Evolutionary conservation across 2,888 invertebrate species (phyloP).

Genomic region (Brenthis ino): DNA sequence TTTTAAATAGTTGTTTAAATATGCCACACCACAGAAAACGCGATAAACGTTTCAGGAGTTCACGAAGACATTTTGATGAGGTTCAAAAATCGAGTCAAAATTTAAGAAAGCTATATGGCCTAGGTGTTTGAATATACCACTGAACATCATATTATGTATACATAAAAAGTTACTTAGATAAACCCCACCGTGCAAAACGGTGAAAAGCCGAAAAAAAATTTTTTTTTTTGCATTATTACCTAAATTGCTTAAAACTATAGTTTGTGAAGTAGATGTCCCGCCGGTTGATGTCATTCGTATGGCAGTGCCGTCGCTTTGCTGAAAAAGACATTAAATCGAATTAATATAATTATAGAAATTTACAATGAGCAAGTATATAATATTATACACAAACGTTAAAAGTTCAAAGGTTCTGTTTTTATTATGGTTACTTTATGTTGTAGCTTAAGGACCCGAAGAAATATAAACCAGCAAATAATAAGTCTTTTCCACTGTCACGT

Average conservation of each 20-base stretch:
- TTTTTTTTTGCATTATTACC: conserved; percentile 50
- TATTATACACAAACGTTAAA: neutral
- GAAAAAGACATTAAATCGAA: conserved; percentile 29
- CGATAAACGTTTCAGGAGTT: too few relatives aligned
- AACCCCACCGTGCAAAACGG: neutral
- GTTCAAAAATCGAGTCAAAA: too few relatives aligned
- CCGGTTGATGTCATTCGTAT: conserved; percentile 66
- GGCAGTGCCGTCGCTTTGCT: conserved; percentile 70
- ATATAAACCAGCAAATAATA: too few relatives aligned
- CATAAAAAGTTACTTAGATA: too few relatives aligned
- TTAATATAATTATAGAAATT: neutral
- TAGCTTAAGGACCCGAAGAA: neutral
- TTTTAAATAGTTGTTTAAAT: too few relatives aligned
- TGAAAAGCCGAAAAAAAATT: neutral
- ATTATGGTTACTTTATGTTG: neutral
- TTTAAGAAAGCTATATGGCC: too few relatives aligned
- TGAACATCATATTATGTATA: too few relatives aligned
- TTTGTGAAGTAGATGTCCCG: conserved; percentile 64
- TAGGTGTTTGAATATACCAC: too few relatives aligned
- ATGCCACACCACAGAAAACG: too few relatives aligned
- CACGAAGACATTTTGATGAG: too few relatives aligned
- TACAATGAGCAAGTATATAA: neutral
- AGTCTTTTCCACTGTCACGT: too few relatives aligned
- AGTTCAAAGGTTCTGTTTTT: too few relatives aligned
- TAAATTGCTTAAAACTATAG: conserved; percentile 74